Conservation (phyloP, 2,888 invertebrate genomes). For the Melinaea menophilus region DNA sequence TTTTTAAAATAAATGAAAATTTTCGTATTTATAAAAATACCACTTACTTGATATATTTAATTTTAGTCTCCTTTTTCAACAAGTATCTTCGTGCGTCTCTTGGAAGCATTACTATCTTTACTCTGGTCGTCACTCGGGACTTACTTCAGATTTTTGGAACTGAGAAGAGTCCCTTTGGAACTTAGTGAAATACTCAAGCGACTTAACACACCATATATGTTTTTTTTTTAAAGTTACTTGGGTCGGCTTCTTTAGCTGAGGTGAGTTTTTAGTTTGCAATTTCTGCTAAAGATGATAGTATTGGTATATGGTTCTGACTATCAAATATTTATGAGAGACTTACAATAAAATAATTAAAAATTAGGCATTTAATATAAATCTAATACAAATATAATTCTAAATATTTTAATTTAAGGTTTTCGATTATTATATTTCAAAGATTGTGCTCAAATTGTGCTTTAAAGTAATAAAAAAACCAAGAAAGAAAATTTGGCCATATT, state of each 20-base stretch:
- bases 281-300: constrained; percentile 1
- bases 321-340: background rate
- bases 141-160: constrained; percentile 90
- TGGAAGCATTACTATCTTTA: constrained; percentile 83
- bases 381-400: background rate
- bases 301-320: background rate
- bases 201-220: constrained; percentile 91
- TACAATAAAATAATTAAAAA: background rate
- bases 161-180: constrained; percentile 85
- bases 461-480: constrained; percentile 18
- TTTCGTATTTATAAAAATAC: too few relatives aligned
- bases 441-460: constrained; percentile 1
- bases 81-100: constrained; percentile 89
- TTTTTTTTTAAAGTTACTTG: constrained; percentile 81
- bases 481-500: constrained; percentile 17
- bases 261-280: constrained; percentile 58
- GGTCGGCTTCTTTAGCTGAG: constrained; percentile 78
- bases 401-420: background rate
- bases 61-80: constrained; percentile 58
- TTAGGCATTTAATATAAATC: too few relatives aligned
- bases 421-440: background rate
- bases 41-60: background rate
- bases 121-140: constrained; percentile 84
- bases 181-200: constrained; percentile 90
- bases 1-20: background rate